Conservation (phyloP, 1,140 invertebrate species). For the Brachystomella parvula region DNA sequence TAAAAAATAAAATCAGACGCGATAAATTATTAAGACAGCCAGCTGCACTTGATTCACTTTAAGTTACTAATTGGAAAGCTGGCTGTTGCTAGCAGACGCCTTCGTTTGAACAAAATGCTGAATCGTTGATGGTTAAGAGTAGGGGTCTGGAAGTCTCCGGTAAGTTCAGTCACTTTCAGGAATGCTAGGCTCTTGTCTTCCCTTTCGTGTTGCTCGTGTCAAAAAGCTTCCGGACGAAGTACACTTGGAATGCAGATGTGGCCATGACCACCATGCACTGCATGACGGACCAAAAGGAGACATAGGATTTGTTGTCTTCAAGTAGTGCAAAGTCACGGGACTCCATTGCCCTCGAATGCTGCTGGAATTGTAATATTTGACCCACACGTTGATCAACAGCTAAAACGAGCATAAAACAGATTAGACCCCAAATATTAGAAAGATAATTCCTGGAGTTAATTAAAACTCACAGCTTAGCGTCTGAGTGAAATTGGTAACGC, state of each 20-base stretch:
- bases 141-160: too few species aligned
- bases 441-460: background rate
- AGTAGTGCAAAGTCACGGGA: constrained; percentile 34
- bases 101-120: too few species aligned
- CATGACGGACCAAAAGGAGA: constrained; percentile 36
- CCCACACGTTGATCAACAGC: constrained; percentile 36
- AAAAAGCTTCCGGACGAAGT: constrained; percentile 36
- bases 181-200: constrained; percentile 32
- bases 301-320: constrained; percentile 35
- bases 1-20: too few species aligned
- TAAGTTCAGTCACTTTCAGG: too few species aligned
- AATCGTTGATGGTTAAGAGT: too few species aligned
- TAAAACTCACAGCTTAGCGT: constrained; percentile 40
- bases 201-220: constrained; percentile 19
- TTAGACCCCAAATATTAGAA: background rate
- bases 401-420: constrained; percentile 4
- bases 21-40: too few species aligned
- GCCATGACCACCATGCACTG: constrained; percentile 36
- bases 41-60: too few species aligned
- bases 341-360: constrained; percentile 31
- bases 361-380: constrained; percentile 30
- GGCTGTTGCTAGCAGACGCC: too few species aligned
- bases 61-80: too few species aligned
- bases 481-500: constrained; percentile 78
- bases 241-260: constrained; percentile 31